Evolutionary conservation across 35 echinoderm and acorn worm species (phyloP).

Genomic region (Ophioderma brevispina): DNA sequence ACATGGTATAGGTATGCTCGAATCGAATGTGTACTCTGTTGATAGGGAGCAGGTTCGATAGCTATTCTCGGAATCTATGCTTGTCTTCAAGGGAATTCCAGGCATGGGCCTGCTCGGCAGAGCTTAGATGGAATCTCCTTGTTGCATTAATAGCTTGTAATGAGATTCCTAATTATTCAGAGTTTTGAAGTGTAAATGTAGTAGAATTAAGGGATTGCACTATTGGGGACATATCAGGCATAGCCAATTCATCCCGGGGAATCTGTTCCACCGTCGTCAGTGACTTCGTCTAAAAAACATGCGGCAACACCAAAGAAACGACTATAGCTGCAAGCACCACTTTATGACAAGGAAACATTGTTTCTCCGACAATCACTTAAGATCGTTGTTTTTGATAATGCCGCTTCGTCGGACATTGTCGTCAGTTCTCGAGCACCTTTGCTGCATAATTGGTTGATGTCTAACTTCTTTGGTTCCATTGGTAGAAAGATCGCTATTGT

Average conservation of each 20-base stretch:
- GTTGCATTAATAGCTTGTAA: constrained; percentile 69
- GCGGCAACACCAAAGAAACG: constrained; percentile 69
- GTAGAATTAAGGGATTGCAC: constrained; percentile 77
- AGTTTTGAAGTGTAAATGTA: constrained; percentile 97
- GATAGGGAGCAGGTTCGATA: constrained; percentile 50
- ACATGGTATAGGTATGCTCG: constrained; percentile 80
- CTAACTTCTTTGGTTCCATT: constrained; percentile 83
- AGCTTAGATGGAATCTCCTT: constrained; percentile 77
- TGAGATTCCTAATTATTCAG: constrained; percentile 81
- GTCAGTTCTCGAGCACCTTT: constrained; percentile 79
- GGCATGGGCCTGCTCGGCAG: constrained; percentile 84
- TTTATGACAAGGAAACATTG: constrained; percentile 80
- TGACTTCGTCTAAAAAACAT: constrained; percentile 79
- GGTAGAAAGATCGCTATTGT: constrained; percentile 79
- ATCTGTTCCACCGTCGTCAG: constrained; percentile 67
- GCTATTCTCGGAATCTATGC: constrained; percentile 48
- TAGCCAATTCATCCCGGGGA: constrained; percentile 56
- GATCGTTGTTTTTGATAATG: constrained; percentile 92
- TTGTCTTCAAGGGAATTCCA: constrained; percentile 73
- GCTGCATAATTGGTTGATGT: constrained; percentile 98
- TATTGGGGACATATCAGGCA: constrained; percentile 79
- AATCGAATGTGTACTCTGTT: constrained; percentile 80
- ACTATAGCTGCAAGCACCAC: constrained; percentile 88
- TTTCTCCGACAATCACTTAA: constrained; percentile 73
- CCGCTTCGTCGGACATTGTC: constrained; percentile 59